These are phyloP conservation scores for Channa argus DNA, from an alignment of 2,113 vertebrate species.

Conservation along the genomic window DNA sequence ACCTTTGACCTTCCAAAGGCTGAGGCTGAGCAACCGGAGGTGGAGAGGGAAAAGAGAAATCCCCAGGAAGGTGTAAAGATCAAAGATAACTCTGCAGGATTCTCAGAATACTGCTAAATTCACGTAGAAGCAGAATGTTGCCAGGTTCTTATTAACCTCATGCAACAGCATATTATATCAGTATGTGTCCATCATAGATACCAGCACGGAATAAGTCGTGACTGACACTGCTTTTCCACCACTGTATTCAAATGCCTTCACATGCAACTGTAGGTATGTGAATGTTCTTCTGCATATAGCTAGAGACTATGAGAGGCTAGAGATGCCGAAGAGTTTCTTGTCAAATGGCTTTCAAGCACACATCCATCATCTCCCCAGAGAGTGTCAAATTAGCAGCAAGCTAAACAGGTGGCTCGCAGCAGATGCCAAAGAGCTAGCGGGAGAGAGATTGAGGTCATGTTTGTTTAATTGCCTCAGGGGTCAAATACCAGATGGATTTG, in stretches of 20 bases:
- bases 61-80: slow-evolving; percentile 9
- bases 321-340: slow-evolving; percentile 38
- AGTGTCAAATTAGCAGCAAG: slow-evolving; percentile 73
- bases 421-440: slow-evolving; percentile 63
- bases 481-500: slow-evolving; percentile 65
- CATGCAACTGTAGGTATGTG: slow-evolving; percentile 14
- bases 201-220: slow-evolving; percentile 1
- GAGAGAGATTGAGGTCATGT: slow-evolving; percentile 76
- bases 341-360: slow-evolving; percentile 55
- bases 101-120: slow-evolving; percentile 29
- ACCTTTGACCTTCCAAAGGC: slow-evolving; percentile 18
- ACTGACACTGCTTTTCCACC: background rate
- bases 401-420: slow-evolving; percentile 68
- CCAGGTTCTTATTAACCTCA: slow-evolving; percentile 22
- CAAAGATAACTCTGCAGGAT: slow-evolving; percentile 13
- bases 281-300: slow-evolving; percentile 51
- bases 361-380: slow-evolving; percentile 74
- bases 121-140: background rate
- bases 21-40: slow-evolving; percentile 2
- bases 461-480: slow-evolving; percentile 70
- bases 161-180: slow-evolving; percentile 12
- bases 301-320: slow-evolving; percentile 32
- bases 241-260: slow-evolving; percentile 39
- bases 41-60: background rate
- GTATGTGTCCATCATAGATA: slow-evolving; percentile 19